Percentiles rank a stretch among this genome's conserved stretches.
These are phyloP conservation scores for Porites evermanni DNA, from an alignment of 92 coral and sea anemone genomes.

Conservation along the genomic window DNA sequence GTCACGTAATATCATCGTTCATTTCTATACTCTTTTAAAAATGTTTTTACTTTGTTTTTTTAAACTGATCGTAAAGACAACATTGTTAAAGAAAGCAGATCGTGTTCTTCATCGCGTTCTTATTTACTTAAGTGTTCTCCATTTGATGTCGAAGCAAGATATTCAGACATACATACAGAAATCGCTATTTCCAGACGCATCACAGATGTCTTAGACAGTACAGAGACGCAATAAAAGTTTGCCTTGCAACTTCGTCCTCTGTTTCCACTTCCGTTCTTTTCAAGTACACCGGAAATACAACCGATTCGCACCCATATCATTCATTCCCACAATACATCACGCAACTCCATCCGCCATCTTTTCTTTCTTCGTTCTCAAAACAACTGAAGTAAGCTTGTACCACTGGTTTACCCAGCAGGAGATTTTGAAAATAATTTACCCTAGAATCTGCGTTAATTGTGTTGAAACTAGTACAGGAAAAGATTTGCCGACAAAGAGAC, in stretches of 20 bases:
- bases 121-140: background rate
- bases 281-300: constrained; percentile 79
- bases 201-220: background rate
- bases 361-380: constrained; percentile 49
- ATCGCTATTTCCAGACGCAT: background rate
- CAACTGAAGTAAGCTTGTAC: constrained; percentile 25
- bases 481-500: background rate
- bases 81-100: constrained; percentile 30
- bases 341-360: constrained; percentile 85
- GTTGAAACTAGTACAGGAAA: constrained; percentile 3
- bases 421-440: constrained; percentile 1
- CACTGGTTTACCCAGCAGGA: constrained; percentile 30
- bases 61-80: background rate
- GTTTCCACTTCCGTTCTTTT: constrained; percentile 70
- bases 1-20: constrained; percentile 26
- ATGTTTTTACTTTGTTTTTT: background rate
- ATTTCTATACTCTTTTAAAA: constrained; percentile 11
- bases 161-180: background rate
- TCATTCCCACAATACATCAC: constrained; percentile 74
- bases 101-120: background rate
- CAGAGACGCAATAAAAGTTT: constrained; percentile 6
- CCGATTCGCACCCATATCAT: constrained; percentile 82
- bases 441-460: constrained; percentile 4
- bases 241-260: background rate
- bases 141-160: constrained; percentile 2